Percentiles rank a stretch among this genome's conserved stretches.
These are phyloP conservation scores for Lepidonotus clava DNA, from an alignment of 2,888 invertebrate species.

Conservation along the genomic window DNA sequence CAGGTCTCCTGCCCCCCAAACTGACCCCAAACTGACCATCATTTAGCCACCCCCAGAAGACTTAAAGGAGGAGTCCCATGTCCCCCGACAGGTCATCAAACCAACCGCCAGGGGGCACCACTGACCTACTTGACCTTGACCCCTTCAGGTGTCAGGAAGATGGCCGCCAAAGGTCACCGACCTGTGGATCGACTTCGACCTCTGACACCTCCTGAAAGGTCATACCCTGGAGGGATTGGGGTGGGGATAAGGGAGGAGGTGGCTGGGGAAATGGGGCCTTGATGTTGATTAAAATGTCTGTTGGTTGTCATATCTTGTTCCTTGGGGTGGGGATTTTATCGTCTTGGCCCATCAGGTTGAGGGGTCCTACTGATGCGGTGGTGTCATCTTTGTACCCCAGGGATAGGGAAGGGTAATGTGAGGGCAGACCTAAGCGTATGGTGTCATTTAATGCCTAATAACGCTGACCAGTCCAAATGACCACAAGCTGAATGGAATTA, in stretches of 20 bases:
- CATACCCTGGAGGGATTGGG: background rate
- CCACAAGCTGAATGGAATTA: too few relatives aligned
- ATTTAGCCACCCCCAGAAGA: background rate
- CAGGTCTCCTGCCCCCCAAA: too few relatives aligned
- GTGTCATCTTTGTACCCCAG: too few relatives aligned
- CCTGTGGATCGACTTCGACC: constrained; percentile 29
- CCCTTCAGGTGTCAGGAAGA: constrained; percentile 15
- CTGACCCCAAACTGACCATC: too few relatives aligned
- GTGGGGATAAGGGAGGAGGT: background rate
- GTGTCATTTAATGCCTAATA: too few relatives aligned
- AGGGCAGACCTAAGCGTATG: too few relatives aligned
- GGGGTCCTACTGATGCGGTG: too few relatives aligned
- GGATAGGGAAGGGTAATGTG: too few relatives aligned
- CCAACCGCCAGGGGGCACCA: constrained; percentile 7
- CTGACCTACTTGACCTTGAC: constrained; percentile 28
- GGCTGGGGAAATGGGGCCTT: background rate
- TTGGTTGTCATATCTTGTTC: constrained; percentile 21
- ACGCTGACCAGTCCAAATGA: too few relatives aligned
- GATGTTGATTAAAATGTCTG: constrained; percentile 34
- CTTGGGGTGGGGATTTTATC: background rate
- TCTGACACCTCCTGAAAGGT: background rate
- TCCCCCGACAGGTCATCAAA: background rate
- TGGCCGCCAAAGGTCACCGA: constrained; percentile 1
- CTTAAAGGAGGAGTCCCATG: background rate
- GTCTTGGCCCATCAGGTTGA: background rate